These are phyloP conservation scores for Drosophila sulfurigaster DNA, from an alignment of 1,140 invertebrate species.

Conservation along the genomic window DNA sequence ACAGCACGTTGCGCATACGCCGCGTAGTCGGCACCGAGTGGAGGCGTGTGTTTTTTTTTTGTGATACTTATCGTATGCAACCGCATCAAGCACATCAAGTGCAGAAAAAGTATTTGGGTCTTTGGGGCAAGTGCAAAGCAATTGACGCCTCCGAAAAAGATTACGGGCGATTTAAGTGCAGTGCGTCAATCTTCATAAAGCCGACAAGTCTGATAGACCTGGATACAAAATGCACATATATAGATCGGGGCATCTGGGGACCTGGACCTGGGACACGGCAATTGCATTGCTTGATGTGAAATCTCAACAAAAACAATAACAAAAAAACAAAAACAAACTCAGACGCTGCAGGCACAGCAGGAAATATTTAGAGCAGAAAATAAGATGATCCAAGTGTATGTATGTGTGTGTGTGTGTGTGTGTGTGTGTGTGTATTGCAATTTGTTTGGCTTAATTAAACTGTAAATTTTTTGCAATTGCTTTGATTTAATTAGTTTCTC, in stretches of 20 bases:
- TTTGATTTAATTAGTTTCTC: constrained; percentile 77
- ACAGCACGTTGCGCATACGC: constrained; percentile 43
- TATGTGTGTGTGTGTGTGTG: constrained; percentile 16
- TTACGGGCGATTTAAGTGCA: constrained; percentile 70
- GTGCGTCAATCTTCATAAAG: constrained; percentile 63
- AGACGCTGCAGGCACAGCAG: constrained; percentile 54
- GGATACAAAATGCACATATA: not conserved
- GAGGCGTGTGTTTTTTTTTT: not conserved
- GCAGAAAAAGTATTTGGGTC: constrained; percentile 67
- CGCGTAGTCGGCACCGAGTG: not conserved
- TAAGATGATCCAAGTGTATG: constrained; percentile 18
- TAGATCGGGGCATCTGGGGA: constrained; percentile 1
- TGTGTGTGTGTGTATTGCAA: constrained; percentile 7
- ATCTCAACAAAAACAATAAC: too few species aligned
- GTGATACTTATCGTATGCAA: not conserved
- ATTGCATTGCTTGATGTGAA: constrained; percentile 2
- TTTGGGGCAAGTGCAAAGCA: constrained; percentile 84
- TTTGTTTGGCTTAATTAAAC: constrained; percentile 71
- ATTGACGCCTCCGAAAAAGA: constrained; percentile 70
- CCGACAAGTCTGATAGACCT: not conserved
- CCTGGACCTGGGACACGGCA: constrained; percentile 15
- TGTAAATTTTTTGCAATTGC: constrained; percentile 65
- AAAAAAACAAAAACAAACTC: not conserved
- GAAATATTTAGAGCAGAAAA: constrained; percentile 66
- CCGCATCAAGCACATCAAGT: constrained; percentile 35